Base-by-base conservation (phyloP, 2,113 vertebrate species). In the Pipra filicauda region DNA sequence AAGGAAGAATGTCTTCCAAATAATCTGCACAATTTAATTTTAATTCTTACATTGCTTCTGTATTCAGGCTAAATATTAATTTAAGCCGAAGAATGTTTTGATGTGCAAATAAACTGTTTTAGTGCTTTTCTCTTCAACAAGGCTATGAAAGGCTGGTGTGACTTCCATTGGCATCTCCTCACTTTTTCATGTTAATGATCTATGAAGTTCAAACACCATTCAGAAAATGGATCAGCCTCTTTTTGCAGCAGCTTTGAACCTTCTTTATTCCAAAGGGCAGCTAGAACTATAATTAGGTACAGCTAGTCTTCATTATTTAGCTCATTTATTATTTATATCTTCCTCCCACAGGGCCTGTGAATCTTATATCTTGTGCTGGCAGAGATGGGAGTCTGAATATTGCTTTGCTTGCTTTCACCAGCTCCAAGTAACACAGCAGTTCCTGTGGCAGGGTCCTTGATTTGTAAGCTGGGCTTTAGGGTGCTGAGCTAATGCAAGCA, bases 311-410 rank as follows among this genome's bases (percentile, higher is more conserved):
- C 76, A 54, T 95, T 93, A 95, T 89, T 87, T 93, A 93, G 61
- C 84, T 95, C 69, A 89, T 96, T 92, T 88, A 92, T 93, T 91
- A 93, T 95, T 93, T 80, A 92, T 92, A 54, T 82, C 83, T 94
- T 95, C 83, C 41, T 93, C 88, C 57, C 83, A 81, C 69, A 65
- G 43, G 57, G 64, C 85, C 83, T 92, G 28, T 44, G 76, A 90
- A 67, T 65, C 43, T 93, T 61, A 9, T 13, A 64, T 80, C 54
- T 89, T 87, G 28, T 90, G 69, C 70, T 94, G 61, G 19, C 65
- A 65, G 65, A 75, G 65, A 41, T 18, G 20, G 51, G 41, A 85
- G 22, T 33, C 71, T 41, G 39, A 61, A 66, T 12, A 15, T 46
- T 89, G 62, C 54, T 95, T 55, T 59, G 1, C 33, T 91, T 82